Conservation (phyloP, 1,140 invertebrate genomes). For the Leptopilina clavipes region DNA sequence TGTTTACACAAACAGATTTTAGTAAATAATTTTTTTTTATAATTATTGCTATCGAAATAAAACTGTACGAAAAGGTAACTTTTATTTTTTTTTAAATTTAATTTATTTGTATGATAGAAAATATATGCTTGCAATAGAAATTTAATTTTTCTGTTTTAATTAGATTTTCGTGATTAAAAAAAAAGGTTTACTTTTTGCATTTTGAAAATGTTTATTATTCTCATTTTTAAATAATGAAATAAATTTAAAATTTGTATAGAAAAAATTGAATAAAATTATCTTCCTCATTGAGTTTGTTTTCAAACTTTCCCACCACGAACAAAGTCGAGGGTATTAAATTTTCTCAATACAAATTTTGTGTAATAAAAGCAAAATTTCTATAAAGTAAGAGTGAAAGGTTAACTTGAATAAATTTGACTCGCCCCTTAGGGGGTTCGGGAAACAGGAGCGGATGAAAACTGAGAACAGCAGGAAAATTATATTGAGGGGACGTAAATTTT, state of each 20-base stretch:
- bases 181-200: too few species aligned
- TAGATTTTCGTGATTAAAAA: too few species aligned
- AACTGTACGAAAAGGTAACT: too few species aligned
- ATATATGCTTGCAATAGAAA: too few species aligned
- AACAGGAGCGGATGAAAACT: not conserved
- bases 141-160: too few species aligned
- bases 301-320: not conserved
- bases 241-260: not conserved
- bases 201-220: too few species aligned
- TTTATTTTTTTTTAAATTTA: too few species aligned
- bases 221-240: too few species aligned
- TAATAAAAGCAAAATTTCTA: not conserved
- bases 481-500: not conserved
- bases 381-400: not conserved
- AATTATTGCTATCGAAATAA: too few species aligned
- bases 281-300: not conserved
- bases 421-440: constrained; percentile 1
- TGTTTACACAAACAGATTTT: too few species aligned
- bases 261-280: not conserved
- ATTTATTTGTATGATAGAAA: too few species aligned
- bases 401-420: constrained; percentile 18
- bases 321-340: not conserved
- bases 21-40: too few species aligned
- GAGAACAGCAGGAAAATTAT: not conserved
- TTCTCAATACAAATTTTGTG: not conserved